Conservation (phyloP, 2,797 vertebrate species). For the Acanthurus leucopareius region DNA sequence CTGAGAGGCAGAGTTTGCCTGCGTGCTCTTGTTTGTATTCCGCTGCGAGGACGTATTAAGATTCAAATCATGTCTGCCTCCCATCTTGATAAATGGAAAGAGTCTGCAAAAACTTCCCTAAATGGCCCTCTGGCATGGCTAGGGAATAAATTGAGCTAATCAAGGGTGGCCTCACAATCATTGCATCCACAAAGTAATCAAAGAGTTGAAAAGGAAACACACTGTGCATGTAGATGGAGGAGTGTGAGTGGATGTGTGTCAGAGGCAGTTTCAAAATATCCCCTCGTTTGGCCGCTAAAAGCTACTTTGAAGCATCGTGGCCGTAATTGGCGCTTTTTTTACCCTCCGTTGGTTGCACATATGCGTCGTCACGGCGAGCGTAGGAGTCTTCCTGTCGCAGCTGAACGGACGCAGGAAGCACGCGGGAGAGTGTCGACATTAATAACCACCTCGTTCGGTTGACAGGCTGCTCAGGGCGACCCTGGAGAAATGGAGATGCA, state of each 20-base stretch:
- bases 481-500: conserved; percentile 48
- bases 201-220: conserved; percentile 73
- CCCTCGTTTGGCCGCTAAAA: conserved; percentile 65
- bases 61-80: conserved; percentile 79
- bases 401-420: conserved; percentile 37
- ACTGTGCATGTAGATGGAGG: conserved; percentile 65
- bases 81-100: conserved; percentile 82
- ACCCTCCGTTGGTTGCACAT: conserved; percentile 38
- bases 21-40: conserved; percentile 55
- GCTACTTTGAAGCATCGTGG: conserved; percentile 59
- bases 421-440: conserved; percentile 49
- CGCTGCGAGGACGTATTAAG: conserved; percentile 69
- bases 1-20: conserved; percentile 17
- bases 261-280: conserved; percentile 57
- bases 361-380: conserved; percentile 23
- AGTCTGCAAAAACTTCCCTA: conserved; percentile 81
- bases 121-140: conserved; percentile 79
- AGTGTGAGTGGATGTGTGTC: conserved; percentile 57
- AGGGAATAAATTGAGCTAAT: conserved; percentile 82
- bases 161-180: conserved; percentile 81
- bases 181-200: conserved; percentile 78
- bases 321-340: conserved; percentile 60
- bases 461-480: conserved; percentile 48
- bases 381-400: conserved; percentile 58
- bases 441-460: conserved; percentile 64